A percentile compares a stretch with the other conserved stretches of the same genome.
These are phyloP conservation scores for Menidia menidia DNA, from an alignment of 2,797 vertebrate genomes.

Conservation along the genomic window DNA sequence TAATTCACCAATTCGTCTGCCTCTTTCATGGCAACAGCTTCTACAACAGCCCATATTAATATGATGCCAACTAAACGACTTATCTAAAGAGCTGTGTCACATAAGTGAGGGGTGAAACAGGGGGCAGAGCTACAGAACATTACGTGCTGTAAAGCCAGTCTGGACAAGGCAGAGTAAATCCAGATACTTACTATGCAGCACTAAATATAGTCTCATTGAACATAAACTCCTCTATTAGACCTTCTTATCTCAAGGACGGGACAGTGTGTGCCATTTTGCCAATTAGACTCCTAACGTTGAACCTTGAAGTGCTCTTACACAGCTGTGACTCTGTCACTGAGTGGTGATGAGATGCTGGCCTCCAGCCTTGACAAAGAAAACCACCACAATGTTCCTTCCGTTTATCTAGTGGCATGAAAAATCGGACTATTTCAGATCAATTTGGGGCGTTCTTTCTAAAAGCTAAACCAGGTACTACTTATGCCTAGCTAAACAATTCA, in stretches of 20 bases:
- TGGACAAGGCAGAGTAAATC: conserved; percentile 39
- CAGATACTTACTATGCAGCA: conserved; percentile 53
- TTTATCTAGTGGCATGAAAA: conserved; percentile 26
- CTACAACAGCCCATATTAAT: background rate
- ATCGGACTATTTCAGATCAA: conserved; percentile 11
- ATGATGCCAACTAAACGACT: background rate
- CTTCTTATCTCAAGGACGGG: conserved; percentile 82
- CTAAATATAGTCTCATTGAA: conserved; percentile 67
- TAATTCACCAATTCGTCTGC: background rate
- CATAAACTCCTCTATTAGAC: conserved; percentile 71
- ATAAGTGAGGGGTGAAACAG: conserved; percentile 19
- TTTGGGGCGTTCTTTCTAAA: background rate
- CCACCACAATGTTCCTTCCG: conserved; percentile 42
- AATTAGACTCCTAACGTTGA: conserved; percentile 72
- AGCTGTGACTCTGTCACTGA: conserved; percentile 78
- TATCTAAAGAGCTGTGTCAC: conserved; percentile 8
- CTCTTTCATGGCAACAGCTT: background rate
- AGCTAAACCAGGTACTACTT: conserved; percentile 8
- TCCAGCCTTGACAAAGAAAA: conserved; percentile 59
- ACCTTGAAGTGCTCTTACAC: conserved; percentile 80
- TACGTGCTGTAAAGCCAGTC: conserved; percentile 31
- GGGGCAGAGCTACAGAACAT: conserved; percentile 21
- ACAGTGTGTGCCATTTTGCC: conserved; percentile 73
- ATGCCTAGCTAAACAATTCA: background rate
- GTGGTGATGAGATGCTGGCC: conserved; percentile 55